phyloP scores from a whole-genome alignment of 35 echinoderm and acorn worm genomes.

The Lytechinus pictus region DNA sequence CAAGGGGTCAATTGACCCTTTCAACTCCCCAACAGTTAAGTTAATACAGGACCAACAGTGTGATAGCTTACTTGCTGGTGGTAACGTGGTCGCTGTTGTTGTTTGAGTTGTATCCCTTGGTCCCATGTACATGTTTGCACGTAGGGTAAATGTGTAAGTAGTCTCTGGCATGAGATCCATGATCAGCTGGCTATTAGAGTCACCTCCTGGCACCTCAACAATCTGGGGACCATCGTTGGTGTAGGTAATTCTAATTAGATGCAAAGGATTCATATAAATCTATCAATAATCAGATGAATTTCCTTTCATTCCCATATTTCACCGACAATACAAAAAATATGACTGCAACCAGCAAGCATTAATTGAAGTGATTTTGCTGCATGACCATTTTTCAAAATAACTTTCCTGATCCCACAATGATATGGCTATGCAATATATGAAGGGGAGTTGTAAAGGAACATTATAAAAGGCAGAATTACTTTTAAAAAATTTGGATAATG shows the following conservation, averaged over 20 bases:
- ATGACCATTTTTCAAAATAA: no score
- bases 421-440: no score
- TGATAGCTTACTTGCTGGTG: conserved; percentile 46
- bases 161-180: conserved; percentile 71
- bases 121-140: conserved; percentile 54
- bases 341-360: no score
- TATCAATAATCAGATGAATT: not conserved
- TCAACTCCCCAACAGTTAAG: not conserved
- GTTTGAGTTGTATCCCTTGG: not conserved
- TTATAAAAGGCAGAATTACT: no score
- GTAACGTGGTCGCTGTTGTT: conserved; percentile 57
- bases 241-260: conserved; percentile 49
- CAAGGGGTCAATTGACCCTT: no score
- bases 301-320: no score
- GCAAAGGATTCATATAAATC: not conserved
- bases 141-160: conserved; percentile 65
- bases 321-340: no score
- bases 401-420: no score
- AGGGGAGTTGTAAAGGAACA: no score
- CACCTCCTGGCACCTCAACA: conserved; percentile 71
- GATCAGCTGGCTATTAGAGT: conserved; percentile 54
- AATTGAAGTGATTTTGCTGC: no score
- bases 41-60: not conserved
- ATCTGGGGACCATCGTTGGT: conserved; percentile 23
- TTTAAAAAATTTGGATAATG: no score